Evolutionary conservation across 2,888 invertebrate species (phyloP).

Genomic region (Griposia aprilina): DNA sequence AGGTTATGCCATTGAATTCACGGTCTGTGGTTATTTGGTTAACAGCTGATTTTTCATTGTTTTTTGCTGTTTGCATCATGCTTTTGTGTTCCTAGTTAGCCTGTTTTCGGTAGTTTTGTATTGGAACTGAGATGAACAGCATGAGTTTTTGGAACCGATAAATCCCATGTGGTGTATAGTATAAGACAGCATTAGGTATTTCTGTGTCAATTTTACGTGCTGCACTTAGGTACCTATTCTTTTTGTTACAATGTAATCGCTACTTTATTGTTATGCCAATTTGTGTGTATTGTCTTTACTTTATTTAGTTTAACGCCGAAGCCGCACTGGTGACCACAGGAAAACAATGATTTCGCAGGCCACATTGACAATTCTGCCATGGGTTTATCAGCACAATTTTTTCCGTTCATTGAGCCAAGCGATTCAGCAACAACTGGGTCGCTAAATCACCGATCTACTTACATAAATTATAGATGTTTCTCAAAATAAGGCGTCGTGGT

Average conservation of each 20-base stretch:
- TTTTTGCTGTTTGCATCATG: neutral
- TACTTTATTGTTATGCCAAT: slow-evolving; percentile 24
- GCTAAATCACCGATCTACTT: neutral
- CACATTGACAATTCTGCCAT: slow-evolving; percentile 19
- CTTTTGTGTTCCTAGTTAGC: too few relatives aligned
- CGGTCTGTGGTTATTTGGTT: slow-evolving; percentile 29
- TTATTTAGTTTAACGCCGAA: slow-evolving; percentile 45
- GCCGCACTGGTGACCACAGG: neutral
- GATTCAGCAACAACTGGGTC: neutral
- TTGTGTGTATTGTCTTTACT: slow-evolving; percentile 35
- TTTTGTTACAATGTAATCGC: neutral
- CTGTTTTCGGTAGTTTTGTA: too few relatives aligned
- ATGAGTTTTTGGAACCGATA: too few relatives aligned
- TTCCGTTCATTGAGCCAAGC: slow-evolving; percentile 8
- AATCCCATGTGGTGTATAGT: too few relatives aligned
- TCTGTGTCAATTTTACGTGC: too few relatives aligned
- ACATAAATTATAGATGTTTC: neutral
- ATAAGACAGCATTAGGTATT: too few relatives aligned
- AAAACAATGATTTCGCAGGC: slow-evolving; percentile 31
- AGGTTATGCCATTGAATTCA: slow-evolving; percentile 55
- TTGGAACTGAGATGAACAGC: too few relatives aligned
- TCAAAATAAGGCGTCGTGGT: neutral
- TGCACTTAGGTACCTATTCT: too few relatives aligned
- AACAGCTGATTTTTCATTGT: neutral
- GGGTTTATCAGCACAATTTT: slow-evolving; percentile 19